phyloP scores from a whole-genome alignment of 2,888 invertebrate genomes.

The Falcaria lacertinaria region DNA sequence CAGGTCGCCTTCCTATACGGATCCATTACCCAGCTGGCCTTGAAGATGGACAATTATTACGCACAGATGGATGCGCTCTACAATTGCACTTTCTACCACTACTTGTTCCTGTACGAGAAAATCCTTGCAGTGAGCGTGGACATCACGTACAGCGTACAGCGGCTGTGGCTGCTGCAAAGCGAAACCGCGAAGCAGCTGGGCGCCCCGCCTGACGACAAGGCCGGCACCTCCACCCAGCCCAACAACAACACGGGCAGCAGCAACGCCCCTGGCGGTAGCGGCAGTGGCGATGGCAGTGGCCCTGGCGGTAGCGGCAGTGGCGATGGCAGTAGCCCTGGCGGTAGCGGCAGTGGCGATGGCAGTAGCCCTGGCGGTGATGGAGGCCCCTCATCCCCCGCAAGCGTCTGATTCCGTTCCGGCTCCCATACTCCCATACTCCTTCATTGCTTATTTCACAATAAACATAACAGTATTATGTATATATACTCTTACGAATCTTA shows the following conservation, averaged over 20 bases:
- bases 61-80: neutral
- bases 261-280: neutral
- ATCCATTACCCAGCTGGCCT: neutral
- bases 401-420: no score
- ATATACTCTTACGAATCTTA: no score
- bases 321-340: neutral
- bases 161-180: neutral
- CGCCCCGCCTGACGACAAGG: neutral
- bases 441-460: no score
- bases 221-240: neutral
- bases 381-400: no score
- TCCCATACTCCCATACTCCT: no score
- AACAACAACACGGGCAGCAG: no score
- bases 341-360: no score
- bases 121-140: slow-evolving; percentile 2
- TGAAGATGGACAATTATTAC: neutral
- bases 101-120: neutral
- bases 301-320: neutral
- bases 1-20: neutral
- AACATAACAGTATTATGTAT: no score
- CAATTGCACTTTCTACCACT: neutral
- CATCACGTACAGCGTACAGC: neutral
- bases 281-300: neutral
- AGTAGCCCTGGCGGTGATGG: no score
- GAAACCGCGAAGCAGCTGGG: neutral